phyloP scores from a whole-genome alignment of 2,113 vertebrate genomes.

The Calypte anna region DNA sequence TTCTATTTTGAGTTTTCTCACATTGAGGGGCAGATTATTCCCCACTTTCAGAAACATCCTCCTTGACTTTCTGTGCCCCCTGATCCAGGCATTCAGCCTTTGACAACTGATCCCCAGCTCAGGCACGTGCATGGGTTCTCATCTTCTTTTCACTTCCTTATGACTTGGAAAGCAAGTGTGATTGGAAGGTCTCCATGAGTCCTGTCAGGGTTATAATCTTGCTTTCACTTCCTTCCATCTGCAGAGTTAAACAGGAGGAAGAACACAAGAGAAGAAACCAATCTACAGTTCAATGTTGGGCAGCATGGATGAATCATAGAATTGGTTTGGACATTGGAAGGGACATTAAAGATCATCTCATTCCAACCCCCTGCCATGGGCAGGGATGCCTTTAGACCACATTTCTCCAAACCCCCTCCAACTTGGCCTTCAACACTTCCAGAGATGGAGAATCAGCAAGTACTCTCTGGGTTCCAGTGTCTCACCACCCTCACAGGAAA shows the following conservation, averaged over 20 bases:
- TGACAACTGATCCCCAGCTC: not conserved
- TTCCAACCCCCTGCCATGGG: too few relatives aligned
- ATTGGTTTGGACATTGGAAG: too few relatives aligned
- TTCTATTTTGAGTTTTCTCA: slow-evolving; percentile 33
- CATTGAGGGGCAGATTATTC: not conserved
- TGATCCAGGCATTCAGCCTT: not conserved
- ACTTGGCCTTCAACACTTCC: too few relatives aligned
- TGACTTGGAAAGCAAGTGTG: not conserved
- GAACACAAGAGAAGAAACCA: not conserved
- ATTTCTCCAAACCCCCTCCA: too few relatives aligned
- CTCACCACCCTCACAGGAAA: too few relatives aligned
- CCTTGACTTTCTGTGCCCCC: not conserved
- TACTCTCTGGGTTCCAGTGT: too few relatives aligned
- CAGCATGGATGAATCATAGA: not conserved
- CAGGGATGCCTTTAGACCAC: too few relatives aligned
- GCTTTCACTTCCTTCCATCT: not conserved
- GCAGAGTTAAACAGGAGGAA: not conserved
- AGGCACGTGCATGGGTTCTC: not conserved
- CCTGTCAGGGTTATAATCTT: not conserved
- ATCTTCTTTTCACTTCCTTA: not conserved
- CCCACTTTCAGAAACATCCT: not conserved
- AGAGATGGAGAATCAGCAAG: too few relatives aligned
- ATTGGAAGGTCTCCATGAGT: not conserved
- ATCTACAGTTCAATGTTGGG: rapidly evolving
- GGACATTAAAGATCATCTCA: too few relatives aligned